Conservation (phyloP, 2,888 invertebrate genomes). For the Chloromyia formosa region DNA sequence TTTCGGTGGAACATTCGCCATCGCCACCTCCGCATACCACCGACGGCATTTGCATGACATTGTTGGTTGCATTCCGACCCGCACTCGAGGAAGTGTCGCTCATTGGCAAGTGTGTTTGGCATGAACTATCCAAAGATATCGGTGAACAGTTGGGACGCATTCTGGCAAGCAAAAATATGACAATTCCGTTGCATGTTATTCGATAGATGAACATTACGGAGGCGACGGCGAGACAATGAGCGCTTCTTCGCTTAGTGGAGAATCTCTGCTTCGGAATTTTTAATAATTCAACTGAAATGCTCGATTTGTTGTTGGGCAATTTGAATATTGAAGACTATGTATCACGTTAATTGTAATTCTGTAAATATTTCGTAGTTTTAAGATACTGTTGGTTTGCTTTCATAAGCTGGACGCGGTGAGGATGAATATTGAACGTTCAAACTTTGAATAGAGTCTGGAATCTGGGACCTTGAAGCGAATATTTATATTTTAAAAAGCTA, state of each 20-base stretch:
- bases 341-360: neutral
- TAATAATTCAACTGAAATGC: neutral
- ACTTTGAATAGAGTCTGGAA: too few species aligned
- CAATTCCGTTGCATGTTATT: conserved; percentile 83
- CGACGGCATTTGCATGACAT: conserved; percentile 84
- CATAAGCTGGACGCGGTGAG: neutral
- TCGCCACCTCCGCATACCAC: conserved; percentile 64
- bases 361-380: neutral
- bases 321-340: neutral
- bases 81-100: conserved; percentile 87
- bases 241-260: neutral
- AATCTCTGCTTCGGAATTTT: conserved; percentile 2
- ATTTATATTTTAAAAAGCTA: too few species aligned
- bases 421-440: too few species aligned
- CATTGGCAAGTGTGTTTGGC: conserved; percentile 90
- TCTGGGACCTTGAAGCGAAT: too few species aligned
- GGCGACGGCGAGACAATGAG: too few species aligned
- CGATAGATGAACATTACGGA: conserved; percentile 65
- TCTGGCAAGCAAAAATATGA: conserved; percentile 78
- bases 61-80: conserved; percentile 83
- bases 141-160: conserved; percentile 74
- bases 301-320: neutral
- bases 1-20: conserved; percentile 77
- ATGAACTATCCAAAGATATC: conserved; percentile 76
- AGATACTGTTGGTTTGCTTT: neutral